Conservation (phyloP, 2,797 vertebrate species). For the Acanthornis magna region DNA sequence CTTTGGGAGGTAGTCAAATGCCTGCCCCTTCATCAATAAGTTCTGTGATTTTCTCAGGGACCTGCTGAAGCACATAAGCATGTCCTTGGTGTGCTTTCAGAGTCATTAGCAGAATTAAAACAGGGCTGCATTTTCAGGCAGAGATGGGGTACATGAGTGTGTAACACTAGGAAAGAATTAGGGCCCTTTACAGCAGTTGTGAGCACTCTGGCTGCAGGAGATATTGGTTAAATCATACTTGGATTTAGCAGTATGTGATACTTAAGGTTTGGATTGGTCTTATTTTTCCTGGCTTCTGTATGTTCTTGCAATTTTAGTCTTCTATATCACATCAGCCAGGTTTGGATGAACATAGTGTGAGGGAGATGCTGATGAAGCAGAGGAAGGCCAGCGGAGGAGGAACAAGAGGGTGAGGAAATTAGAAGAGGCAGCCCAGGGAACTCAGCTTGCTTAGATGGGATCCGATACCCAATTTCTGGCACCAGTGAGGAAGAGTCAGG, state of each 20-base stretch:
- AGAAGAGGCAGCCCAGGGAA: background rate
- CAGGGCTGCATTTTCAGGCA: background rate
- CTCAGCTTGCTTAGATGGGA: background rate
- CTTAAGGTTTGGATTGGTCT: background rate
- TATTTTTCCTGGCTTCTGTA: background rate
- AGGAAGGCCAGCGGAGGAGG: background rate
- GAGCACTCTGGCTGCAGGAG: background rate
- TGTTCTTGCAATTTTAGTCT: background rate
- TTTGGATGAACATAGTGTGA: background rate
- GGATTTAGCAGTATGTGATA: background rate
- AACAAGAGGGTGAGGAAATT: background rate
- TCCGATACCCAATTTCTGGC: background rate
- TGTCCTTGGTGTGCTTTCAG: background rate
- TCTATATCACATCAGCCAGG: background rate
- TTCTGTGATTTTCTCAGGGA: background rate
- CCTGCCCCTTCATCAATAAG: background rate
- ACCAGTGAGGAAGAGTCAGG: background rate
- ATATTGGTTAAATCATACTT: background rate
- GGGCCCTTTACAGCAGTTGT: background rate
- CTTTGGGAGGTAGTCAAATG: background rate
- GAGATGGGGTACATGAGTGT: background rate
- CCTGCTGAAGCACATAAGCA: background rate
- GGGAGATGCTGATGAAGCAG: background rate
- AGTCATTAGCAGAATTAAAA: background rate
- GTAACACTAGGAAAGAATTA: background rate